Percentiles rank a stretch among this genome's conserved stretches.
Conservation (phyloP, 1,140 invertebrate species). For the Drosophila nigromelanica region DNA sequence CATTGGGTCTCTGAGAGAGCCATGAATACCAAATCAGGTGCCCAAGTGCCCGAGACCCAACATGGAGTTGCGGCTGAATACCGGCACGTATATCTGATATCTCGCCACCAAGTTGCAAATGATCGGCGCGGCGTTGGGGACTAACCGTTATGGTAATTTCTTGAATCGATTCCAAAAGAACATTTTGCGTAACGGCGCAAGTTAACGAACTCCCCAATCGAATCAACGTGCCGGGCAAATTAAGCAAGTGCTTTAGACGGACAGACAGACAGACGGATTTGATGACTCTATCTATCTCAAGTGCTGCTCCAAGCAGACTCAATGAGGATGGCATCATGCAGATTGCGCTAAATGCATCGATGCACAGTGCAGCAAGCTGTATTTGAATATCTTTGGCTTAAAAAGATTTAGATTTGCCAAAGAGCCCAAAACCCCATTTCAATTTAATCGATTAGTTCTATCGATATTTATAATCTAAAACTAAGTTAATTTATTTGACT, state of each 20-base stretch:
- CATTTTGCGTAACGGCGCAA: constrained; percentile 70
- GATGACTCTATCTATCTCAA: constrained; percentile 58
- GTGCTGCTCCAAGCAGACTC: constrained; percentile 1
- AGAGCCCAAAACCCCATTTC: too few relatives aligned
- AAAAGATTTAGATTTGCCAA: neutral
- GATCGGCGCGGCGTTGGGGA: constrained; percentile 19
- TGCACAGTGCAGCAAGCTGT: constrained; percentile 10
- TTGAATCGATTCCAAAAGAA: constrained; percentile 76
- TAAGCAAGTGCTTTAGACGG: constrained; percentile 47
- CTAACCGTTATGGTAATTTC: constrained; percentile 80
- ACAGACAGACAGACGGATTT: constrained; percentile 21
- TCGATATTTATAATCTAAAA: neutral
- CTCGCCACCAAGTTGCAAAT: constrained; percentile 6
- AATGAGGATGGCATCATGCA: constrained; percentile 44
- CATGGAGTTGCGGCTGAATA: constrained; percentile 58
- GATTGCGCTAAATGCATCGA: constrained; percentile 55
- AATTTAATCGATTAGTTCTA: neutral
- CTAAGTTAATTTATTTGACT: too few relatives aligned
- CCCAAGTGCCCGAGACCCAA: constrained; percentile 23
- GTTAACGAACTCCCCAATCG: constrained; percentile 61
- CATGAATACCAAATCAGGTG: constrained; percentile 47
- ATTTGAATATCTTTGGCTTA: neutral
- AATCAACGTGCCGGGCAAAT: constrained; percentile 64
- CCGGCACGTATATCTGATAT: constrained; percentile 60
- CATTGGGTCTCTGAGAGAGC: constrained; percentile 20